phyloP scores from a whole-genome alignment of 2,797 vertebrate species.

The Anabacerthia variegaticeps region DNA sequence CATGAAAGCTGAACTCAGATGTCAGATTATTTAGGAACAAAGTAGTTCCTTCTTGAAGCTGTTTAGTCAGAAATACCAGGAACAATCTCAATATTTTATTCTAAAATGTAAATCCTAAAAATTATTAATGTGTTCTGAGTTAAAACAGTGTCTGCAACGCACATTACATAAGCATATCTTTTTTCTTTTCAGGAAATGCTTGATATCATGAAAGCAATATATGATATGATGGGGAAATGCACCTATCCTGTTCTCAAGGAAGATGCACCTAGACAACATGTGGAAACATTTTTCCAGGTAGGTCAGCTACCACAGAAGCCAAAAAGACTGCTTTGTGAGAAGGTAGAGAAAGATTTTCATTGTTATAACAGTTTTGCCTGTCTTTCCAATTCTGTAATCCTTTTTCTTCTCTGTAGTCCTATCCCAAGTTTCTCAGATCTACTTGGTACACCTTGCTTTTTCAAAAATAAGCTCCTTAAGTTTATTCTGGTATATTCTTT shows the following conservation, averaged over 20 bases:
- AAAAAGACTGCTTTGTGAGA: not conserved
- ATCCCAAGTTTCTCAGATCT: not conserved
- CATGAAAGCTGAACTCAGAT: not conserved
- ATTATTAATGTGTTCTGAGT: not conserved
- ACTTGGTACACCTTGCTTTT: not conserved
- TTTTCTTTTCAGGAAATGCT: slow-evolving; percentile 90
- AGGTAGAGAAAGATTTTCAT: not conserved
- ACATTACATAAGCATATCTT: not conserved
- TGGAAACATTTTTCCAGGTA: slow-evolving; percentile 98
- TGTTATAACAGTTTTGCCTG: not conserved
- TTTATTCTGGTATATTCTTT: not conserved
- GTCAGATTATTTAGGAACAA: not conserved
- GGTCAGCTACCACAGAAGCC: not conserved
- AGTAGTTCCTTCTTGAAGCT: not conserved
- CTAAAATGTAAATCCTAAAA: not conserved
- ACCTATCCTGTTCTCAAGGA: slow-evolving; percentile 96
- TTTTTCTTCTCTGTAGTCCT: not conserved
- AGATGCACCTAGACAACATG: slow-evolving; percentile 93
- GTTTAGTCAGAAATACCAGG: not conserved
- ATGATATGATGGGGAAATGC: slow-evolving; percentile 99
- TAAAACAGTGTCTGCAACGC: not conserved
- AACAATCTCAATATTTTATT: not conserved
- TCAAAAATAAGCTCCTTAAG: not conserved
- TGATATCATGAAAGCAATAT: slow-evolving; percentile 99
- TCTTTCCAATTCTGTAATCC: not conserved